These are phyloP conservation scores for Hydropotes inermis DNA, from an alignment of 2,113 vertebrate genomes.

Conservation along the genomic window DNA sequence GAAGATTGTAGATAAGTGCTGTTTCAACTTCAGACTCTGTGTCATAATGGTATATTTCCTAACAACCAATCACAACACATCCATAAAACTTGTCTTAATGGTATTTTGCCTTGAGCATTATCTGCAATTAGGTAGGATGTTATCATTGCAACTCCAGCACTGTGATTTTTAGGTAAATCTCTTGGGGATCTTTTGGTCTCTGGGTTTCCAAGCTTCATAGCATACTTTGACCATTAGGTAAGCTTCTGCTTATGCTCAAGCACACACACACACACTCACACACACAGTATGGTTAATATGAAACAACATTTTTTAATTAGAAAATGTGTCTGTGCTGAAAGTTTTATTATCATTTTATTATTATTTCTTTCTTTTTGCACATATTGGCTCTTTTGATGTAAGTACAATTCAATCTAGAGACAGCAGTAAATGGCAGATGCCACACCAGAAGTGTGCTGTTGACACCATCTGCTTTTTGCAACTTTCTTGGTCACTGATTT, in stretches of 20 bases:
- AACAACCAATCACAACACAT: slow-evolving; percentile 17
- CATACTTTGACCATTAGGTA: background rate
- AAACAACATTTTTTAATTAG: background rate
- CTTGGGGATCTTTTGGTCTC: slow-evolving; percentile 31
- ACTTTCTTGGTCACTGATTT: slow-evolving; percentile 72
- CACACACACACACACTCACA: background rate
- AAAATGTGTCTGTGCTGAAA: background rate
- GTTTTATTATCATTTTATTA: slow-evolving; percentile 28
- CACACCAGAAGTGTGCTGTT: slow-evolving; percentile 59
- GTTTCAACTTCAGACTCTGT: slow-evolving; percentile 42
- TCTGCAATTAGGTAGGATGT: slow-evolving; percentile 66
- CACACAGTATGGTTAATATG: background rate
- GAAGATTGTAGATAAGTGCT: background rate
- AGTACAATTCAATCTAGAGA: slow-evolving; percentile 55
- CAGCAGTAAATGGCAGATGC: slow-evolving; percentile 67
- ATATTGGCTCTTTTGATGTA: slow-evolving; percentile 28
- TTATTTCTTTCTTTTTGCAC: slow-evolving; percentile 43
- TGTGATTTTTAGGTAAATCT: slow-evolving; percentile 54
- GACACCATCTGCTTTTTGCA: slow-evolving; percentile 66
- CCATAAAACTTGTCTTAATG: slow-evolving; percentile 70
- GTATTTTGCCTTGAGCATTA: slow-evolving; percentile 63
- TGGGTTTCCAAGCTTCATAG: slow-evolving; percentile 6
- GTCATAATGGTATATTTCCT: slow-evolving; percentile 55
- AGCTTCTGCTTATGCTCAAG: background rate
- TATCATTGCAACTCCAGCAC: slow-evolving; percentile 44